Percentiles rank a stretch among this genome's conserved stretches.
phyloP scores from a whole-genome alignment of 2,113 vertebrate genomes.

The Gambusia affinis region DNA sequence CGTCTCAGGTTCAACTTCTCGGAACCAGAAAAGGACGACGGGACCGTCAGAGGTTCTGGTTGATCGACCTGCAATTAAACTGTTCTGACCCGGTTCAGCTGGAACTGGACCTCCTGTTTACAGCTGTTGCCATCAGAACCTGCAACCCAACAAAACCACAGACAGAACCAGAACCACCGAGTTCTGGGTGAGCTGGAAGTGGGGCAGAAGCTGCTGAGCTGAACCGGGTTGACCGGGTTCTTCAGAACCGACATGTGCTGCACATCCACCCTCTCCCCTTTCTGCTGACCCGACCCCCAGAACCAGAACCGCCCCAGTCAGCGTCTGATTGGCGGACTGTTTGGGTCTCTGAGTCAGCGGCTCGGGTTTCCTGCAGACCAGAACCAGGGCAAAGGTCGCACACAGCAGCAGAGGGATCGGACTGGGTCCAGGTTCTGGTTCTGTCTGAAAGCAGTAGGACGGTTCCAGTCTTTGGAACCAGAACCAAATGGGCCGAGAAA shows the following conservation, averaged over 20 bases:
- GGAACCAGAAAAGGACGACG: neutral
- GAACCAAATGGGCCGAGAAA: no score
- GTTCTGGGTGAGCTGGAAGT: no score
- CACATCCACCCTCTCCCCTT: neutral
- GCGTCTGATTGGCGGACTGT: neutral
- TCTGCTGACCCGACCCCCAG: neutral
- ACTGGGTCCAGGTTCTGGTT: neutral
- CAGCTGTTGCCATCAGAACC: neutral
- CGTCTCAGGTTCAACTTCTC: slow-evolving; percentile 7
- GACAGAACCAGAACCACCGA: neutral
- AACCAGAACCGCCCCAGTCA: neutral
- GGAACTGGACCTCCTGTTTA: neutral
- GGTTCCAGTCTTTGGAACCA: no score
- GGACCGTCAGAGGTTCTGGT: neutral
- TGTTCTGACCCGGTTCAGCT: neutral
- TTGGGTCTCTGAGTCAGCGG: neutral
- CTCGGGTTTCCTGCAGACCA: neutral
- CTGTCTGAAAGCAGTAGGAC: no score
- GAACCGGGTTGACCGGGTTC: neutral
- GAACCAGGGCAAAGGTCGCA: neutral
- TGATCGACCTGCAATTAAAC: neutral
- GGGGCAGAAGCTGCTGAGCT: neutral
- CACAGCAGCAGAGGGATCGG: no score
- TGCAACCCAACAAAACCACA: neutral
- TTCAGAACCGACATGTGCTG: neutral